These are phyloP conservation scores for Chelonus insularis DNA, from an alignment of 1,140 invertebrate species.

Conservation along the genomic window DNA sequence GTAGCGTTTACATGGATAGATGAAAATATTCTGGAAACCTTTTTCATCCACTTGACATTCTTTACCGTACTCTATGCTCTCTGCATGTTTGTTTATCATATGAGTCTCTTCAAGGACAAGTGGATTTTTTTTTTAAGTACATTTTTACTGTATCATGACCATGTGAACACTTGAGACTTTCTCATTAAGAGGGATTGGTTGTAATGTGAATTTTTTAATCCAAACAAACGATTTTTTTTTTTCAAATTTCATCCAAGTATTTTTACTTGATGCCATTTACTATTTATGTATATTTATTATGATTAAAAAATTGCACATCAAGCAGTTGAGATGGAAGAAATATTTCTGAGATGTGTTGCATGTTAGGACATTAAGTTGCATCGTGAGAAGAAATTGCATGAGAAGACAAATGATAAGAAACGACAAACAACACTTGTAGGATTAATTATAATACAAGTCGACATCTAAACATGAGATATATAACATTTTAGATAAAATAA, in stretches of 20 bases:
- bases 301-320: no score
- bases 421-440: slow-evolving; percentile 3
- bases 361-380: no score
- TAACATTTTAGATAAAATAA: background rate
- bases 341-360: no score
- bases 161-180: slow-evolving; percentile 9
- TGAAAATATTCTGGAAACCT: background rate
- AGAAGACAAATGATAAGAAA: slow-evolving; percentile 10
- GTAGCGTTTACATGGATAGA: slow-evolving; percentile 1
- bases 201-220: background rate
- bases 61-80: background rate
- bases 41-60: background rate
- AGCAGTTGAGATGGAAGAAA: no score
- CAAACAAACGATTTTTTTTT: background rate
- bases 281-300: no score
- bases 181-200: slow-evolving; percentile 1
- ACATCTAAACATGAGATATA: background rate
- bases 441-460: slow-evolving; percentile 7
- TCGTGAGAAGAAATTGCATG: background rate
- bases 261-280: no score
- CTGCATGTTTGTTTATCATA: slow-evolving; percentile 8
- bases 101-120: slow-evolving; percentile 7
- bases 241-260: no score
- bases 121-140: slow-evolving; percentile 1
- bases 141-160: slow-evolving; percentile 1